phyloP scores from a whole-genome alignment of 2,113 vertebrate genomes.

The Mandrillus leucophaeus region DNA sequence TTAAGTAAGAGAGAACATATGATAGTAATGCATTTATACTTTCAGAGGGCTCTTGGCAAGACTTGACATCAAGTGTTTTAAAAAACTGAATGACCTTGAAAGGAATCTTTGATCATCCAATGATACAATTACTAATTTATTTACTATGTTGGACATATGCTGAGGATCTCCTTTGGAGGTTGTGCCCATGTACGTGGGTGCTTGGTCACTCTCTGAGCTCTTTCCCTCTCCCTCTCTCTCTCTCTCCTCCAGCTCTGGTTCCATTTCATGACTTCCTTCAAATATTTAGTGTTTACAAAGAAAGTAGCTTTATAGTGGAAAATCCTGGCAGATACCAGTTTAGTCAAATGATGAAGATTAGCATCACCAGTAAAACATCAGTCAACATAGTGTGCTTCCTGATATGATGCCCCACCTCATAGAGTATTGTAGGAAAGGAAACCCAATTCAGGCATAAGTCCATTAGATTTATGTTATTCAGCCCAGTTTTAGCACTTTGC shows the following conservation, averaged over 20 bases:
- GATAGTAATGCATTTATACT: neutral
- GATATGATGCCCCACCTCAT: neutral
- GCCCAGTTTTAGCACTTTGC: neutral
- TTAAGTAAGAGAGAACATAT: neutral
- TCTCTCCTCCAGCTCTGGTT: neutral
- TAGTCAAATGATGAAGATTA: neutral
- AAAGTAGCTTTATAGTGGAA: neutral
- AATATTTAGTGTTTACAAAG: constrained; percentile 39
- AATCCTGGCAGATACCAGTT: neutral
- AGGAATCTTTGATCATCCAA: constrained; percentile 10
- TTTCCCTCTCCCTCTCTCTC: neutral
- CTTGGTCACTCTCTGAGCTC: neutral
- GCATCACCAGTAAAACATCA: neutral
- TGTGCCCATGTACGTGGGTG: neutral
- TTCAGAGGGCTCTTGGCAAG: constrained; percentile 5
- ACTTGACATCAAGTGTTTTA: constrained; percentile 13
- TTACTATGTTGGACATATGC: constrained; percentile 2
- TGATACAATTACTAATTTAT: neutral
- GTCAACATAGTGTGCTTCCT: neutral
- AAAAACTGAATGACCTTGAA: constrained; percentile 18
- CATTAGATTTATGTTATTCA: constrained; percentile 12
- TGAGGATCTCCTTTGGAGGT: constrained; percentile 4
- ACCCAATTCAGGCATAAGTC: neutral
- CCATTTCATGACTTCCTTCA: constrained; percentile 31
- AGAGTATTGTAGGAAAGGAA: neutral